Evolutionary conservation across 2,888 invertebrate genomes (phyloP).

Genomic region (Gastrophysa polygoni): DNA sequence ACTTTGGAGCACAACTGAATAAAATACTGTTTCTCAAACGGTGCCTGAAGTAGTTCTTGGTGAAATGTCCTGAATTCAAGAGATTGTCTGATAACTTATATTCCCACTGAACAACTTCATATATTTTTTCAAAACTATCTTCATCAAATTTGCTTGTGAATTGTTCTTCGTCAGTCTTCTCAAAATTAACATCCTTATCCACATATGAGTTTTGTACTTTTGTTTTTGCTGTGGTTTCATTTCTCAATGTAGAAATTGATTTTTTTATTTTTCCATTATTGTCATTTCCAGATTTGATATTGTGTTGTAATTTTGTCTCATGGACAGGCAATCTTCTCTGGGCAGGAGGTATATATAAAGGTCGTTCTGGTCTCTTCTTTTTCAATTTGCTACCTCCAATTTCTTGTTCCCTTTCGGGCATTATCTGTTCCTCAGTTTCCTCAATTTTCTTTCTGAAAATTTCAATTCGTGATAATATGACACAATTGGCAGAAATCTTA

Average conservation of each 20-base stretch:
- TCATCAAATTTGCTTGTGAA: neutral
- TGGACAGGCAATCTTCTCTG: constrained; percentile 43
- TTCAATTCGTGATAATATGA: too few species aligned
- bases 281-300: constrained; percentile 17
- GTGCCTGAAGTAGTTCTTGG: neutral
- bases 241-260: neutral
- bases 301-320: constrained; percentile 24
- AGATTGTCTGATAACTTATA: constrained; percentile 19
- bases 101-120: constrained; percentile 17
- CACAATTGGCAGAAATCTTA: constrained; percentile 18
- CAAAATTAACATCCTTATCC: constrained; percentile 9
- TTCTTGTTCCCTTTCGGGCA: constrained; percentile 30
- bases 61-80: neutral
- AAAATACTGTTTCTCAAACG: constrained; percentile 6
- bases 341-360: constrained; percentile 56
- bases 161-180: constrained; percentile 2
- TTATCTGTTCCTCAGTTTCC: constrained; percentile 27
- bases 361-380: constrained; percentile 52
- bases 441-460: constrained; percentile 24
- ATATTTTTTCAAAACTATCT: neutral
- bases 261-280: constrained; percentile 22
- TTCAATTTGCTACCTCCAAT: constrained; percentile 28
- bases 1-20: constrained; percentile 12
- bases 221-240: constrained; percentile 15
- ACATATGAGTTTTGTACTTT: constrained; percentile 1